phyloP scores from a whole-genome alignment of 2,797 vertebrate species.

The Lepus oiostolus region DNA sequence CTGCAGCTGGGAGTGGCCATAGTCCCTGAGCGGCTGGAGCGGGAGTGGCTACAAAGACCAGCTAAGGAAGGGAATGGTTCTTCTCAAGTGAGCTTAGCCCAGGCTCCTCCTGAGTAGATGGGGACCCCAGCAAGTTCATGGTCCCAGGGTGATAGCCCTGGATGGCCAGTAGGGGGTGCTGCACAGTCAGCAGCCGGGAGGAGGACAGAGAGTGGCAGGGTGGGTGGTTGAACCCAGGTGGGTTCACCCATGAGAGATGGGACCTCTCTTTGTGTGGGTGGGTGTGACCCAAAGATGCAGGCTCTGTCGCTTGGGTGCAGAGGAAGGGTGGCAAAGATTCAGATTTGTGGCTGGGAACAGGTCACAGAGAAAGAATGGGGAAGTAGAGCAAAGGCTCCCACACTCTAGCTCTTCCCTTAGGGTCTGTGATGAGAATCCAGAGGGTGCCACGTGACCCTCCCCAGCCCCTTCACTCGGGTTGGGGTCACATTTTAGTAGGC shows the following conservation, averaged over 20 bases:
- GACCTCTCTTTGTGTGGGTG: background rate
- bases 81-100: background rate
- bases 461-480: rapidly evolving
- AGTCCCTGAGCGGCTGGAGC: background rate
- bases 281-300: background rate
- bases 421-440: background rate
- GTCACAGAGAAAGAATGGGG: background rate
- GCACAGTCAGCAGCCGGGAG: background rate
- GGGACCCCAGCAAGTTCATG: rapidly evolving
- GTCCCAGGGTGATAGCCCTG: background rate
- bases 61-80: background rate
- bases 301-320: rapidly evolving
- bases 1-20: background rate
- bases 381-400: background rate
- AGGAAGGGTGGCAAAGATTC: rapidly evolving
- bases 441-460: no score
- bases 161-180: no score
- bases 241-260: background rate
- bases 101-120: no score
- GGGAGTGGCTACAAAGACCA: no score
- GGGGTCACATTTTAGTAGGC: background rate
- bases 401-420: background rate
- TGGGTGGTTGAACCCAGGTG: rapidly evolving
- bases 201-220: rapidly evolving
- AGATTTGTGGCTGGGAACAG: background rate